Evolutionary conservation across 1,140 invertebrate species (phyloP).

Genomic region (Glomeris maerens): DNA sequence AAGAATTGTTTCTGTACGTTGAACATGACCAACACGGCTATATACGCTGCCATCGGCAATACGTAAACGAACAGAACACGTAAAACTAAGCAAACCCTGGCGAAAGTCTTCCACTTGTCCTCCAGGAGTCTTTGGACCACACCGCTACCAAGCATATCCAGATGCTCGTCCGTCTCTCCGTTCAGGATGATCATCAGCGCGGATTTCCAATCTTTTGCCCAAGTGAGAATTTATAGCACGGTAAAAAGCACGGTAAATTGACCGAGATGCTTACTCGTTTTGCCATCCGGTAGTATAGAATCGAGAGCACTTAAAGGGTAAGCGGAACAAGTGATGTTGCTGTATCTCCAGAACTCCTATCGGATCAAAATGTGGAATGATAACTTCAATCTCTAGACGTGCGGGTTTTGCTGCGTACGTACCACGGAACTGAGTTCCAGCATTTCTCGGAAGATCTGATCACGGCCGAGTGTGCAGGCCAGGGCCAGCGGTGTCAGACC

Average conservation of each 20-base stretch:
- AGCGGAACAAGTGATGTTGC: conserved; percentile 96
- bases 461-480: conserved; percentile 86
- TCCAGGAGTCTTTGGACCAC: conserved; percentile 92
- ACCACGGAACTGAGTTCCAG: conserved; percentile 77
- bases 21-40: too few species aligned
- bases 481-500: conserved; percentile 88
- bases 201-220: conserved; percentile 81
- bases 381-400: background rate
- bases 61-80: too few species aligned
- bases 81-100: conserved; percentile 53
- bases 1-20: conserved; percentile 66
- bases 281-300: conserved; percentile 80
- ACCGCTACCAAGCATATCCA: conserved; percentile 96
- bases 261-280: conserved; percentile 61
- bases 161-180: conserved; percentile 88
- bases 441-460: conserved; percentile 94
- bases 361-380: conserved; percentile 9
- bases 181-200: conserved; percentile 95
- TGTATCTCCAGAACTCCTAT: conserved; percentile 92
- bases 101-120: conserved; percentile 99
- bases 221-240: background rate
- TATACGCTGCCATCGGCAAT: too few species aligned
- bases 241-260: background rate
- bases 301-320: conserved; percentile 93
- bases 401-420: conserved; percentile 18